These are phyloP conservation scores for pig (Sus scrofa) DNA, from an alignment of 2,113 vertebrate genomes.

Conservation along the genomic window T2T-Sscrofa CM000819.6:40124501-40125000, in stretches of 20 bases:
- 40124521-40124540: background rate
- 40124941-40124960: slow-evolving; percentile 21
- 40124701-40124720: background rate
- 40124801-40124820: background rate
- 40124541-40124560: background rate
- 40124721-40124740: background rate
- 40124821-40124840: background rate
- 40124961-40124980: background rate
- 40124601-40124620: background rate
- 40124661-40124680: slow-evolving; percentile 2
- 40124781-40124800: background rate
- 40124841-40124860: background rate
- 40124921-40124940: background rate
- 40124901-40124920: background rate
- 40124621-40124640: background rate
- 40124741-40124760: background rate
- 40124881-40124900: background rate
- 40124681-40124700: background rate
- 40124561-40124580: background rate
- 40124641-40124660: background rate
- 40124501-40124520: background rate
- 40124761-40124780: background rate
- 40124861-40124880: slow-evolving; percentile 18
- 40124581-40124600: background rate
- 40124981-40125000: background rate